Evolutionary conservation across 2,888 invertebrate genomes (phyloP).

Genomic region (Ypsolopha sequella): DNA sequence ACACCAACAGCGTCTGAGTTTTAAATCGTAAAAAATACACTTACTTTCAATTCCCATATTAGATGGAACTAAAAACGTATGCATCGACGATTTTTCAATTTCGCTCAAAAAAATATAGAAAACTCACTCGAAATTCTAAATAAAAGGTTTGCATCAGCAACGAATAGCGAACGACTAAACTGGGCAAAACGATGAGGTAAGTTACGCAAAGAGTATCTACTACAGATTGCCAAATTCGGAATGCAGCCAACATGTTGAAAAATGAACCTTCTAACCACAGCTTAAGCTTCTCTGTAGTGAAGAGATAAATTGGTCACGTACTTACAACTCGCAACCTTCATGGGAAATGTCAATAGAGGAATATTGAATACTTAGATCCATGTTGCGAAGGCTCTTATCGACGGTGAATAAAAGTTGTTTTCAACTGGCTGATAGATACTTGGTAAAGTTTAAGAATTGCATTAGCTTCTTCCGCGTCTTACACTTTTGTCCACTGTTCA

Average conservation of each 20-base stretch:
- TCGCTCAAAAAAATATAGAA: not conserved
- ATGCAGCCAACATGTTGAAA: not conserved
- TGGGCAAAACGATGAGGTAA: slow-evolving; percentile 34
- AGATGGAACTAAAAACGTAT: too few species aligned
- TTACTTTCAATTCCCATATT: too few species aligned
- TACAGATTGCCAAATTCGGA: too few species aligned
- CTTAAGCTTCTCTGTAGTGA: not conserved
- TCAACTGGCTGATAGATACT: too few species aligned
- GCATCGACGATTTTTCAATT: too few species aligned
- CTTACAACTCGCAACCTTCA: slow-evolving; percentile 47
- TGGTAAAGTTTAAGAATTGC: too few species aligned
- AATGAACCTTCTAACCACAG: not conserved
- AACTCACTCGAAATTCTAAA: not conserved
- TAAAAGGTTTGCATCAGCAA: slow-evolving; percentile 10
- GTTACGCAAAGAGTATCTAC: slow-evolving; percentile 50
- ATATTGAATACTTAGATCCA: slow-evolving; percentile 25
- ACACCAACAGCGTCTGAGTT: too few species aligned
- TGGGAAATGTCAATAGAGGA: slow-evolving; percentile 63
- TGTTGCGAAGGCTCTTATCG: too few species aligned
- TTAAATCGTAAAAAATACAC: too few species aligned
- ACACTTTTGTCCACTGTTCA: too few species aligned
- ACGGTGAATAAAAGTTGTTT: too few species aligned
- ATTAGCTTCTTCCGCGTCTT: too few species aligned
- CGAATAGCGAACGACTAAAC: slow-evolving; percentile 37
- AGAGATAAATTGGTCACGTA: slow-evolving; percentile 10